Evolutionary conservation across 2,888 invertebrate genomes (phyloP), one percentile per base, ranked within the genome.

Genomic region (Amblyjoppa proteus): DNA sequence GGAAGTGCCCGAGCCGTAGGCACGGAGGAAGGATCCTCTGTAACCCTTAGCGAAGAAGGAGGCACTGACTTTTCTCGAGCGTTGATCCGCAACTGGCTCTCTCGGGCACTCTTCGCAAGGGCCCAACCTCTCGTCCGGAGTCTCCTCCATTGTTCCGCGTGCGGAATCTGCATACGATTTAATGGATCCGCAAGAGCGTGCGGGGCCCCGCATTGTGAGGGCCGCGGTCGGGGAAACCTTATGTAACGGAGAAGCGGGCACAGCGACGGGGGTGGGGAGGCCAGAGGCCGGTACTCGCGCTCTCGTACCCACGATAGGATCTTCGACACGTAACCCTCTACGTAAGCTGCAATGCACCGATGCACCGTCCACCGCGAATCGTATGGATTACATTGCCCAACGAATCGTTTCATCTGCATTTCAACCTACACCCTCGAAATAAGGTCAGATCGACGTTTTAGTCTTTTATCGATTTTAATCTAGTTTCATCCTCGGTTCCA

Each of bases 1-100:
- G 73, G 73, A 78, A 74, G 71, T 73, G 58, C 58, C 68, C 73
- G 25, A 69, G 38, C 34, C 45, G 20, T 69, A 31, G n/a, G 13
- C 66, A 20, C 38, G 25, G 34, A 81, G 75, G 76, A 81, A 81
- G 64, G 73, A 73, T 73, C 41, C 49, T 61, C 38, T 45, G 45
- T 45, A 45, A 45, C 20, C 53, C 41, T 69, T 70, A 25, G 61
- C 7, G 53, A 41, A 56, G 74, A 66, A 68, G 77, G 77, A 81
- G 83, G 86, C 87, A 85, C 86, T 87, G 88, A 84, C 84, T 90
- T 89, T 89, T 90, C 88, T 86, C 90, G 89, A 88, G 88, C 89
- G 84, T 88, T 88, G 87, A 89, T 89, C 87, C 90, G 86, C 81
- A 84, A 77, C 84, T 74, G 68, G 76, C 76, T 76, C 76, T 49